A percentile compares a stretch with the other conserved stretches of the same genome.
These are phyloP conservation scores for Erannis defoliaria DNA, from an alignment of 2,888 invertebrate genomes.

Conservation along the genomic window DNA sequence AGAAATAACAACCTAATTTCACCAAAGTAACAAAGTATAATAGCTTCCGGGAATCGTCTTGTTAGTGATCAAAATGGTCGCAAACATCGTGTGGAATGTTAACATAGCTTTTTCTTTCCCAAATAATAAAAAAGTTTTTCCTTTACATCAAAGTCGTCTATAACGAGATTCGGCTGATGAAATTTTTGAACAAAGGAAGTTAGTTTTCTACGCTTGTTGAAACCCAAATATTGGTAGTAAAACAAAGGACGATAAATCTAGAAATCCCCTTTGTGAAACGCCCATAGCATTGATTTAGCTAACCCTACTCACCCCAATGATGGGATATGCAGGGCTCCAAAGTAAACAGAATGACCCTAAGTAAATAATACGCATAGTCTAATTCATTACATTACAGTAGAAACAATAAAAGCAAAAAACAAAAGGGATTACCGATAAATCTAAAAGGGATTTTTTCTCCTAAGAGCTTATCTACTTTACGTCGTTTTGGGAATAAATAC, in stretches of 20 bases:
- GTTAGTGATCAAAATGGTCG: conserved; percentile 76
- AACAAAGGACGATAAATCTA: conserved; percentile 73
- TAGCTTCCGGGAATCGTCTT: conserved; percentile 76
- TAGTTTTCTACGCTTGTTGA: conserved; percentile 47
- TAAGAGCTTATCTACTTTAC: conserved; percentile 76
- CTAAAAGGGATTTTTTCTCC: conserved; percentile 77
- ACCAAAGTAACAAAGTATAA: conserved; percentile 70
- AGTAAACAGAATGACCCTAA: conserved; percentile 77
- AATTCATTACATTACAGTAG: conserved; percentile 75
- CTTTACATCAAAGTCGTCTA: conserved; percentile 72
- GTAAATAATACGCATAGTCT: conserved; percentile 73
- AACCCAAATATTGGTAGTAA: conserved; percentile 59
- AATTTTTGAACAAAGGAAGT: conserved; percentile 59
- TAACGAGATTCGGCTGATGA: conserved; percentile 62
- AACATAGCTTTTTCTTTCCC: conserved; percentile 65
- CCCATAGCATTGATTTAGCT: conserved; percentile 74
- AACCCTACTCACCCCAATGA: conserved; percentile 70
- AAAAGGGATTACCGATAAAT: conserved; percentile 78
- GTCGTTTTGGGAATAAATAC: conserved; percentile 78
- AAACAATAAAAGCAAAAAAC: conserved; percentile 79
- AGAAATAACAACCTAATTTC: conserved; percentile 67
- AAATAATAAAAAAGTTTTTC: conserved; percentile 56
- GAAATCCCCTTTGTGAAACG: conserved; percentile 69
- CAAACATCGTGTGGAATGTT: conserved; percentile 71
- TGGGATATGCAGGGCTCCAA: conserved; percentile 69